These are phyloP conservation scores for Drosophila oshimai DNA, from an alignment of 1,140 invertebrate species.

Conservation along the genomic window DNA sequence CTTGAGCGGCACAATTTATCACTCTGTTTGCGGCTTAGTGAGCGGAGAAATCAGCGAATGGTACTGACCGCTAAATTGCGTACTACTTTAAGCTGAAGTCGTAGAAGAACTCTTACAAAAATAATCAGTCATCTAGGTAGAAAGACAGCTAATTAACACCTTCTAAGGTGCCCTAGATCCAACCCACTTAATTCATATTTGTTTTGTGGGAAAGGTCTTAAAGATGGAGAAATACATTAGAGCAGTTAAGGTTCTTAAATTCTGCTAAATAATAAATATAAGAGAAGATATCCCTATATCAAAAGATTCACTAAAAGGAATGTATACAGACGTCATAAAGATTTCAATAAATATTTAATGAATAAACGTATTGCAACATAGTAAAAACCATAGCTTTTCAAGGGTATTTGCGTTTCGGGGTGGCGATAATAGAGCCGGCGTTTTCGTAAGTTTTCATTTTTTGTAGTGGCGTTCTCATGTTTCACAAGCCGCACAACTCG, in stretches of 20 bases:
- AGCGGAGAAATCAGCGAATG: conserved; percentile 31
- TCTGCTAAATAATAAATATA: too few relatives aligned
- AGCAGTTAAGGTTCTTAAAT: too few relatives aligned
- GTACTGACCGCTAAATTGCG: conserved; percentile 6
- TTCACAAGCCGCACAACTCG: conserved; percentile 65
- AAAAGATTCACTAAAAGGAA: too few relatives aligned
- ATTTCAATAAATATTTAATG: too few relatives aligned
- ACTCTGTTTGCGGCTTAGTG: conserved; percentile 21
- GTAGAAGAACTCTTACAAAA: not conserved
- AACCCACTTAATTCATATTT: not conserved
- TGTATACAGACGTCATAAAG: too few relatives aligned
- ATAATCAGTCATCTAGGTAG: conserved; percentile 9
- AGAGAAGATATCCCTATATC: too few relatives aligned
- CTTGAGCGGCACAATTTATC: conserved; percentile 38
- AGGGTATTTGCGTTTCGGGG: conserved; percentile 15
- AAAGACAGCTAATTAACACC: conserved; percentile 22
- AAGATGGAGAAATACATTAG: not conserved
- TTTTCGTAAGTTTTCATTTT: conserved; percentile 37
- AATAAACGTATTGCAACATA: too few relatives aligned
- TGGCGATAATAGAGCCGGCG: not conserved
- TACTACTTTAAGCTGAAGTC: conserved; percentile 3
- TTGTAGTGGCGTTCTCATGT: conserved; percentile 52
- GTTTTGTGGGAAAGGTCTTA: not conserved
- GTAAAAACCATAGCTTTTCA: not conserved
- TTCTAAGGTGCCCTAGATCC: conserved; percentile 10